Base-by-base conservation (phyloP, 2,888 invertebrate genomes). In the Epinotia ramella region DNA sequence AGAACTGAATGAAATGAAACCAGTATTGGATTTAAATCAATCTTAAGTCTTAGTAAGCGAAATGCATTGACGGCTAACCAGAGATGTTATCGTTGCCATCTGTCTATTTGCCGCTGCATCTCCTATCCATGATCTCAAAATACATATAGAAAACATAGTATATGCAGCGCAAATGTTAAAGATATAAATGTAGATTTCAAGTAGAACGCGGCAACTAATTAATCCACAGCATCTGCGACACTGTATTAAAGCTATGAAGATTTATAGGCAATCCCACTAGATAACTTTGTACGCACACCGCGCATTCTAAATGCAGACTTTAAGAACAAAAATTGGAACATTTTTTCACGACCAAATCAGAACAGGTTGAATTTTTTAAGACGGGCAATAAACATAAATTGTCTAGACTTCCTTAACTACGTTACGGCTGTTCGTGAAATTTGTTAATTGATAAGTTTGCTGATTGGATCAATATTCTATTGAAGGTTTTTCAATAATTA, bases 151-250 rank as follows among this genome's bases (percentile, higher is more conserved):
- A 66, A 66, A n/a, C 63, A 28, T 7, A 63, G 13, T 63, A 71
- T 63, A 63, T 33, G 18, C 60, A 70, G 69, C 69, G 71, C 65
- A 75, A 71, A 75, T 70, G 71, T 75, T 66, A 67, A 71, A 76
- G 76, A 76, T 76, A 72, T 76, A 76, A 76, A 71, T 67, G 76
- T 72, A 62, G 76, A 76, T 76, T 76, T 76, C 72, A 67, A 76
- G 72, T 72, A 76, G 72, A 72, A 72, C 76, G 66, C 66, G 72
- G 72, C 75, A 62, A 75, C 76, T 76, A 76, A 76, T 76, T 76
- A 76, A 76, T 76, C 76, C 76, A 66, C 67, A 72, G 63, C 76
- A 76, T 72, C 66, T 66, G 76, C 67, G 76, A 76, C 76, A 76
- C 67, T 67, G 57, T 76, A 72, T 76, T 76, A 76, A 72, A 76